Conservation (phyloP, 2,113 vertebrate genomes). For the Corydoras sp. region DNA sequence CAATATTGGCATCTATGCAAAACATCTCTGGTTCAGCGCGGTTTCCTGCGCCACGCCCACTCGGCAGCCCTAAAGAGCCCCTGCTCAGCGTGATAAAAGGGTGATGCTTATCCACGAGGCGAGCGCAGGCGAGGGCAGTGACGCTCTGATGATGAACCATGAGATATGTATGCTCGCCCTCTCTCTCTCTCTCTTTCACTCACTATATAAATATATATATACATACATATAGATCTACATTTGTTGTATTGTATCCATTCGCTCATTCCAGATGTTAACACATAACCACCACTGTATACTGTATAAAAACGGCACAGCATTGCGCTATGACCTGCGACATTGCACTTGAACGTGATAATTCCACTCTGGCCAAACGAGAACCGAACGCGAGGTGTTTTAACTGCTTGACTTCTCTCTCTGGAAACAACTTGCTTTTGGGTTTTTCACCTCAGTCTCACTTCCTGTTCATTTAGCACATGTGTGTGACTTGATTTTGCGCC, state of each 20-base stretch:
- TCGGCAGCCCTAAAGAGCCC: constrained; percentile 34
- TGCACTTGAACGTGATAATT: constrained; percentile 57
- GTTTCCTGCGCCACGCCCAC: constrained; percentile 24
- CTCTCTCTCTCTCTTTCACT: no score
- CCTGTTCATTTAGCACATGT: constrained; percentile 47
- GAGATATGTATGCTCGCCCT: constrained; percentile 21
- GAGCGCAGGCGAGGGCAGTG: not conserved
- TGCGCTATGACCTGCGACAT: constrained; percentile 42
- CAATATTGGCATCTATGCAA: constrained; percentile 70
- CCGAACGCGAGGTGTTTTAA: constrained; percentile 30
- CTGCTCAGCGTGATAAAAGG: constrained; percentile 40
- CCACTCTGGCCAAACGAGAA: constrained; percentile 43
- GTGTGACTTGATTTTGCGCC: constrained; percentile 51
- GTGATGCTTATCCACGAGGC: constrained; percentile 32
- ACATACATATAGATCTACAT: constrained; percentile 27
- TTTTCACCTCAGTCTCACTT: constrained; percentile 29
- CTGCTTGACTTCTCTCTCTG: constrained; percentile 36
- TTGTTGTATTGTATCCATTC: constrained; percentile 38
- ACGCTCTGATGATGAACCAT: constrained; percentile 33
- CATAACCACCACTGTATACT: constrained; percentile 32
- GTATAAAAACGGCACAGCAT: constrained; percentile 37
- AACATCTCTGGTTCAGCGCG: constrained; percentile 48
- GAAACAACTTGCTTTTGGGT: constrained; percentile 37
- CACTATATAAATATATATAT: constrained; percentile 15
- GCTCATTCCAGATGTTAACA: constrained; percentile 43